Base-by-base conservation (phyloP, 2,797 vertebrate species). In the Scyliorhinus canicula region DNA sequence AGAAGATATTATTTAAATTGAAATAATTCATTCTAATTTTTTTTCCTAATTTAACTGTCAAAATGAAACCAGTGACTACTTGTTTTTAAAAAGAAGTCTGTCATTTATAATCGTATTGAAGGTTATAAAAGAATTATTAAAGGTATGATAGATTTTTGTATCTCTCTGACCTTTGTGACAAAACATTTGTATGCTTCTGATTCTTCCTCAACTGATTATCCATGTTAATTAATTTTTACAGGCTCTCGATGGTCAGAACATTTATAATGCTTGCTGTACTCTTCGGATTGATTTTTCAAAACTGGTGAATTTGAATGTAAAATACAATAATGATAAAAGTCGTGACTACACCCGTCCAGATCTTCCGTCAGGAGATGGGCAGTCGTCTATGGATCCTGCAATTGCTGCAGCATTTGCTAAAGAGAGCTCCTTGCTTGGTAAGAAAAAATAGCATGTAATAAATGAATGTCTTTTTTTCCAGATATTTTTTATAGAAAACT, bases 311-410 rank as follows among this genome's bases (percentile, higher is more conserved):
- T 98, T 99, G 95, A 99, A 99, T 96, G 99, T 99, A 90, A 99
- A 99, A 96, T 99, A 99, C 98, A 99, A 99, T 98, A 99, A 99
- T 0, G 99, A 99, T 96, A 99, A 99, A 97, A 99, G 99, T 96
- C 98, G 99, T 11, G 99, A 99, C 96, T 99, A 99, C 96, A 99
- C 99, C 4, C 97, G 99, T 74, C 99, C 99, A 3, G 99, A 99
- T 96, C 98, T 99, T 95, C 99, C 99, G 0, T 98, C 98, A 50
- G 99, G 99, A 1, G 99, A 99, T 85, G 99, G 99, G 84, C 99
- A 99, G 35, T 98, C 99, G 95, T 97, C 98, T 0, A 95, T 99
- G 95, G 99, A 99, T 95, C 97, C 98, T 85, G 96, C 98, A 16
- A 98, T 99, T 96, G 98, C 98, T 52, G 98, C 98, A 55, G 98